Evolutionary conservation across 2,113 vertebrate genomes (phyloP).

Genomic region (Gracilinanus agilis): DNA sequence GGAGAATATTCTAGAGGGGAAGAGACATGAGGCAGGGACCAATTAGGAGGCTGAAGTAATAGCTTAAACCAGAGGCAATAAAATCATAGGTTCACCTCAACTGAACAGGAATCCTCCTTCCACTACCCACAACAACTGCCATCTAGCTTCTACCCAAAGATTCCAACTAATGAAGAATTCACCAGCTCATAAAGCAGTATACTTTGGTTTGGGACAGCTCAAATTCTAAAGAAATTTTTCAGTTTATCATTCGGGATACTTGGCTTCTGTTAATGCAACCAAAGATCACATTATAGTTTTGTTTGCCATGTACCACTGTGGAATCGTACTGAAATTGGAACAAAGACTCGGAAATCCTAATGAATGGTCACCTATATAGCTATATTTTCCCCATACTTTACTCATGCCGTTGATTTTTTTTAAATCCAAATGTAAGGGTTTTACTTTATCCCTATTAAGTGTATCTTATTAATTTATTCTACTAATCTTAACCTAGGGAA

Average conservation of each 20-base stretch:
- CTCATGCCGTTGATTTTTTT: neutral
- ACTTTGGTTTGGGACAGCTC: neutral
- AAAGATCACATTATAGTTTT: neutral
- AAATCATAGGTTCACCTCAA: neutral
- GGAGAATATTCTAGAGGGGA: neutral
- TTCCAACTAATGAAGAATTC: neutral
- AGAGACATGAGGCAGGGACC: neutral
- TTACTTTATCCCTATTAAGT: constrained; percentile 3
- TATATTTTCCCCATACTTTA: neutral
- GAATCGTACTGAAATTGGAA: neutral
- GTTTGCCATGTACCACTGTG: neutral
- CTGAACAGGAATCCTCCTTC: neutral
- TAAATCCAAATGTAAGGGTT: neutral
- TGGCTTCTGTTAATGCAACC: neutral
- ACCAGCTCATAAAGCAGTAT: neutral
- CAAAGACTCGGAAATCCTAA: neutral
- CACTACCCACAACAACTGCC: neutral
- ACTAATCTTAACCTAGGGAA: neutral
- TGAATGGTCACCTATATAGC: neutral
- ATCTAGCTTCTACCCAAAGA: neutral
- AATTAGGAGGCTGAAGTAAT: neutral
- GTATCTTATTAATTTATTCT: neutral
- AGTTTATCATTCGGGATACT: neutral
- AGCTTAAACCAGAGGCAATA: neutral
- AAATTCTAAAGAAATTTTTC: neutral